Evolutionary conservation across 2,888 invertebrate genomes (phyloP).

Genomic region (Ferrisia virgata): DNA sequence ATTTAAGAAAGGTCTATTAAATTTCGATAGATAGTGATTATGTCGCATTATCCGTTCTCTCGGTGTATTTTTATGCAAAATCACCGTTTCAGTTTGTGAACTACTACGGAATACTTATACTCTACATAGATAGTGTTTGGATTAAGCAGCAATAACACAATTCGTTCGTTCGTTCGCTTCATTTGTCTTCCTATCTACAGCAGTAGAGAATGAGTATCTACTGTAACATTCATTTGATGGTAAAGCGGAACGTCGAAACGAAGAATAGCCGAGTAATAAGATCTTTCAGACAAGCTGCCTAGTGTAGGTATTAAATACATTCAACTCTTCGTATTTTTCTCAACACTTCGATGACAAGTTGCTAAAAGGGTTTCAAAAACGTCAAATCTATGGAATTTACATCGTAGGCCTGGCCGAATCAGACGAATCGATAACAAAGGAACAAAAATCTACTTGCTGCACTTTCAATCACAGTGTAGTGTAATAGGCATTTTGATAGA

Average conservation of each 20-base stretch:
- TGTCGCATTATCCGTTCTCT: conserved; percentile 15
- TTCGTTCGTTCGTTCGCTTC: background rate
- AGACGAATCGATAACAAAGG: background rate
- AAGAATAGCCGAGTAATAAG: background rate
- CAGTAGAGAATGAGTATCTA: too few relatives aligned
- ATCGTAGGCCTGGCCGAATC: background rate
- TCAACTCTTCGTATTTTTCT: background rate
- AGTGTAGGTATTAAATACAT: background rate
- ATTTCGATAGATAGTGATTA: background rate
- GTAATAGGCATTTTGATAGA: too few relatives aligned
- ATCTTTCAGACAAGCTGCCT: background rate
- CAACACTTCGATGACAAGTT: background rate
- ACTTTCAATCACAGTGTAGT: too few relatives aligned
- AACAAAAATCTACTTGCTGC: too few relatives aligned
- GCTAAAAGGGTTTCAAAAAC: background rate
- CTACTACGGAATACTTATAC: background rate
- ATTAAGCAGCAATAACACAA: background rate
- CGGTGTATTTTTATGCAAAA: background rate
- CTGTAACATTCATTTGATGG: background rate
- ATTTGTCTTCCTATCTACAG: too few relatives aligned
- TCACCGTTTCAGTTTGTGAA: background rate
- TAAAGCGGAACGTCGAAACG: background rate
- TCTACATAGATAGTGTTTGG: background rate
- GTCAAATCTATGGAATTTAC: background rate
- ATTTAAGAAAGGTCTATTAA: conserved; percentile 1